Evolutionary conservation across 2,113 vertebrate species (phyloP).

Genomic region (Nyctibius bracteatus): DNA sequence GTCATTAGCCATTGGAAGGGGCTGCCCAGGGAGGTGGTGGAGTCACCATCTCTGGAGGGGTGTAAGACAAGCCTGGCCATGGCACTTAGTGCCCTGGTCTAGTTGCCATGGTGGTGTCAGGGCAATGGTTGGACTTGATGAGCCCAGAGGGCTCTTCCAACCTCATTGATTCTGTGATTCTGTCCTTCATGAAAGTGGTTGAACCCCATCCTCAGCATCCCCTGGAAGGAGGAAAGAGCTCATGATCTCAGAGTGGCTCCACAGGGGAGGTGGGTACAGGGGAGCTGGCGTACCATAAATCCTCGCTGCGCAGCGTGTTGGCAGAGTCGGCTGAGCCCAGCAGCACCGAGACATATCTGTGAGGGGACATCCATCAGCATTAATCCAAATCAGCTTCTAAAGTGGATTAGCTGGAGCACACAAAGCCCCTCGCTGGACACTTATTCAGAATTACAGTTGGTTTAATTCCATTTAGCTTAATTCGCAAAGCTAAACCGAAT

Average conservation of each 20-base stretch:
- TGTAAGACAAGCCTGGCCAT: too few relatives aligned
- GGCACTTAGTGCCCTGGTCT: too few relatives aligned
- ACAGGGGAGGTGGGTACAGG: not conserved
- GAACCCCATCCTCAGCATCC: not conserved
- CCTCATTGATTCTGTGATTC: too few relatives aligned
- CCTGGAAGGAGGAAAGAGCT: not conserved
- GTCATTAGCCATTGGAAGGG: too few relatives aligned
- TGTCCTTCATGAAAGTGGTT: not conserved
- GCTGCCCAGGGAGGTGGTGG: too few relatives aligned
- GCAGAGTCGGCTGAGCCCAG: not conserved
- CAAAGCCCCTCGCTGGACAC: not conserved
- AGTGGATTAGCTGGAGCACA: not conserved
- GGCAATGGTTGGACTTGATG: too few relatives aligned
- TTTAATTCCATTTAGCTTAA: not conserved
- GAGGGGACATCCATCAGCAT: not conserved
- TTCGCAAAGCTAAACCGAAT: not conserved
- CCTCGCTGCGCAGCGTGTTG: fast-evolving
- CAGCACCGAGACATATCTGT: not conserved
- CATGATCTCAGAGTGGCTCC: not conserved
- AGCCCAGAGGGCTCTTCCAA: too few relatives aligned
- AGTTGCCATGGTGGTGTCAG: too few relatives aligned
- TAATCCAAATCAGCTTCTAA: not conserved
- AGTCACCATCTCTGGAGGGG: too few relatives aligned
- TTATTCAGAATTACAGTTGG: not conserved
- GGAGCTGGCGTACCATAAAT: not conserved